Conservation (phyloP, 2,888 invertebrate genomes). For the Amblyjoppa proteus region DNA sequence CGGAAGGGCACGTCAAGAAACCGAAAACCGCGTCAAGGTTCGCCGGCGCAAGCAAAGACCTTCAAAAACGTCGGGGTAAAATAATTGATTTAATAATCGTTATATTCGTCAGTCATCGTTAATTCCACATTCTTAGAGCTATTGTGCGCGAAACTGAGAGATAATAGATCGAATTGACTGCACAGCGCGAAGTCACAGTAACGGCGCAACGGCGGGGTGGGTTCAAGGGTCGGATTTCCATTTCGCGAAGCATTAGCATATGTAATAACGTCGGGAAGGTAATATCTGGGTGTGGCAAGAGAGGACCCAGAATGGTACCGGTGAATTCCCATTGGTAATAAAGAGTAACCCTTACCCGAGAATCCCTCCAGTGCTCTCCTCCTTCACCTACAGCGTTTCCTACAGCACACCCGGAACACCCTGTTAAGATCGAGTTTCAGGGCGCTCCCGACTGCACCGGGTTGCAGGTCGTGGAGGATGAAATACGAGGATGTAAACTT, state of each 20-base stretch:
- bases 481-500: constrained; percentile 73
- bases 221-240: constrained; percentile 62
- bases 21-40: neutral
- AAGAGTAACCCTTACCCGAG: constrained; percentile 72
- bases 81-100: constrained; percentile 13
- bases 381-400: constrained; percentile 28
- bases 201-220: constrained; percentile 27
- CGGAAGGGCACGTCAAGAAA: neutral
- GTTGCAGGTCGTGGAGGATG: constrained; percentile 67
- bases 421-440: constrained; percentile 68
- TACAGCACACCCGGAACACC: constrained; percentile 52
- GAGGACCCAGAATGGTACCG: constrained; percentile 64
- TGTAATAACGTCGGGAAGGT: constrained; percentile 75
- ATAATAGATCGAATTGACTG: constrained; percentile 45
- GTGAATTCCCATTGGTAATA: constrained; percentile 77
- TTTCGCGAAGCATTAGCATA: constrained; percentile 76
- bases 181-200: constrained; percentile 21
- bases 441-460: constrained; percentile 57
- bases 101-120: constrained; percentile 25
- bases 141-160: constrained; percentile 16
- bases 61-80: neutral
- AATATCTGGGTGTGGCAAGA: constrained; percentile 65
- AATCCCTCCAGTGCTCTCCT: constrained; percentile 44
- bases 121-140: constrained; percentile 19
- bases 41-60: constrained; percentile 22